phyloP scores from a whole-genome alignment of 2,797 vertebrate genomes.

The Helarctos malayanus region DNA sequence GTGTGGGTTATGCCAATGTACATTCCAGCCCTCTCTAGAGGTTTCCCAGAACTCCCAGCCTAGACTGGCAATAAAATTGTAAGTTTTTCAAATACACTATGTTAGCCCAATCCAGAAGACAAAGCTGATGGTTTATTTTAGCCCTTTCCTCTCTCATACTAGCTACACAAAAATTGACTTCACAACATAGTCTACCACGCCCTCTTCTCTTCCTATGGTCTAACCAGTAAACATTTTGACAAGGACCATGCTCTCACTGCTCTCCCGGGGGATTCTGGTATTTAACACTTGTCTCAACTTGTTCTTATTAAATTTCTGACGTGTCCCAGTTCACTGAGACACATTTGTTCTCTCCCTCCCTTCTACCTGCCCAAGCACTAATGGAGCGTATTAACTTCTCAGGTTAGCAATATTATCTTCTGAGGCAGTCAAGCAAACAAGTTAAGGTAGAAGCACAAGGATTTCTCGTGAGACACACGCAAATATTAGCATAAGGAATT shows the following conservation, averaged over 20 bases:
- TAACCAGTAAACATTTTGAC: conserved; percentile 12
- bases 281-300: conserved; percentile 69
- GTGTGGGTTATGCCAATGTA: background rate
- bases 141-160: background rate
- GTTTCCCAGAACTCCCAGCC: background rate
- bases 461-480: background rate
- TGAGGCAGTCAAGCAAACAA: background rate
- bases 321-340: conserved; percentile 69
- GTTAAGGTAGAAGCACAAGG: background rate
- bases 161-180: background rate
- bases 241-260: background rate
- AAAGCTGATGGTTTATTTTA: background rate
- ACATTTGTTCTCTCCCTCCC: conserved; percentile 45
- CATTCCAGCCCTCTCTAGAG: background rate
- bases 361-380: conserved; percentile 24
- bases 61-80: conserved; percentile 10
- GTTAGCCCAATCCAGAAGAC: background rate
- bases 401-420: background rate
- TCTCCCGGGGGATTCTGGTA: background rate
- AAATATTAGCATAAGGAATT: background rate
- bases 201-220: background rate
- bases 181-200: background rate
- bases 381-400: background rate
- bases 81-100: background rate
- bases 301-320: conserved; percentile 72